A percentile compares a stretch with the other conserved stretches of the same genome.
Evolutionary conservation across 2,888 invertebrate species (phyloP).

Genomic region (Hirtodrosophila confusa): DNA sequence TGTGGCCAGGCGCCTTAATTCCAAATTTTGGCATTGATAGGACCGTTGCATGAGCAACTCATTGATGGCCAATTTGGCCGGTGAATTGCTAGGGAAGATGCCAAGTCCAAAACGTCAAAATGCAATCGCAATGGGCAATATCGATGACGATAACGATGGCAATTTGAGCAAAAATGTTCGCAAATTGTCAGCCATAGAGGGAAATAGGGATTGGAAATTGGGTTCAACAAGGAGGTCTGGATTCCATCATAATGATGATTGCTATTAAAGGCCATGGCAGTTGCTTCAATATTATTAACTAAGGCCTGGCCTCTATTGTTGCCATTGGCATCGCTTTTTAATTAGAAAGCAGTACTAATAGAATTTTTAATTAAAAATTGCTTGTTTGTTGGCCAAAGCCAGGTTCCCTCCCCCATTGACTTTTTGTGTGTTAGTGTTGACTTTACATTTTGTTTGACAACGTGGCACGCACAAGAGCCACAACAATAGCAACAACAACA

Average conservation of each 20-base stretch:
- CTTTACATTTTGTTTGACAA: constrained; percentile 61
- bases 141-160: constrained; percentile 43
- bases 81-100: constrained; percentile 66
- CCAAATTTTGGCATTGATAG: constrained; percentile 25
- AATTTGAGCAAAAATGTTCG: constrained; percentile 49
- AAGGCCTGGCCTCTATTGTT: constrained; percentile 14
- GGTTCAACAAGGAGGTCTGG: constrained; percentile 5
- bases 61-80: constrained; percentile 70
- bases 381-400: constrained; percentile 33
- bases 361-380: constrained; percentile 78
- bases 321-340: constrained; percentile 55
- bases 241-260: constrained; percentile 21
- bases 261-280: constrained; percentile 53
- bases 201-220: constrained; percentile 4
- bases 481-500: constrained; percentile 30
- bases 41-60: constrained; percentile 39
- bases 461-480: constrained; percentile 63
- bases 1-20: constrained; percentile 5
- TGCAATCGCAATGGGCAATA: constrained; percentile 45
- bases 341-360: constrained; percentile 74
- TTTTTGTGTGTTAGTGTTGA: constrained; percentile 38
- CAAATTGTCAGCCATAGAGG: constrained; percentile 44
- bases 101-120: constrained; percentile 37
- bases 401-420: constrained; percentile 4
- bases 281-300: constrained; percentile 49